Percentiles rank a stretch among this genome's conserved stretches.
phyloP scores from a whole-genome alignment of 1,140 invertebrate species.

The Cotesia vestalis region DNA sequence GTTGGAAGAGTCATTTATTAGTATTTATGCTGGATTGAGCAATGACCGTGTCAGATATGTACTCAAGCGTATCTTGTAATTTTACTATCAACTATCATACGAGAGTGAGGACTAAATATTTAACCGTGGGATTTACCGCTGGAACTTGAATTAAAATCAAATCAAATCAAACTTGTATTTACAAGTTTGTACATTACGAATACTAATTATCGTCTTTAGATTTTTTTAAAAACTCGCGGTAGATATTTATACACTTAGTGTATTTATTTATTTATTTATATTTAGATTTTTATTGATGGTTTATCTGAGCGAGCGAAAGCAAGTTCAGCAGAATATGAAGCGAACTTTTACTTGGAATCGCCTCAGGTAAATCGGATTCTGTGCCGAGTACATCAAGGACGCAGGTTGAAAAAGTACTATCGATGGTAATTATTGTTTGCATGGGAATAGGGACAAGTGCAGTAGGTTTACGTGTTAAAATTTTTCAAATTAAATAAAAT shows the following conservation, averaged over 20 bases:
- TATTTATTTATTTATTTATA: too few relatives aligned
- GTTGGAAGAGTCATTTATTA: conserved; percentile 44
- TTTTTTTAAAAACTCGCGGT: too few relatives aligned
- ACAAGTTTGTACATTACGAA: too few relatives aligned
- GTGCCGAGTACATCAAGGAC: neutral
- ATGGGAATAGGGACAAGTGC: neutral
- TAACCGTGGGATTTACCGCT: conserved; percentile 14
- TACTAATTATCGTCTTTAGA: too few relatives aligned
- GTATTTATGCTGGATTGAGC: conserved; percentile 8
- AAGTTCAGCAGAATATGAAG: conserved; percentile 14
- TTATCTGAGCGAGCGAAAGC: conserved; percentile 18
- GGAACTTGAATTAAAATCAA: neutral
- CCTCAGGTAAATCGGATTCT: conserved; percentile 1
- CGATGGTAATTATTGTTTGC: neutral
- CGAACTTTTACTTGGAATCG: conserved; percentile 24
- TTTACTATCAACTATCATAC: conserved; percentile 25
- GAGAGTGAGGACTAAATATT: too few relatives aligned
- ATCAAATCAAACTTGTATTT: too few relatives aligned
- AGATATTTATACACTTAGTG: too few relatives aligned
- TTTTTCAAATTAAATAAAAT: neutral
- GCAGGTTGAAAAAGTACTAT: neutral
- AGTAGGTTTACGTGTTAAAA: neutral
- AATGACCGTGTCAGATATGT: conserved; percentile 44
- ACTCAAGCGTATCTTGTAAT: conserved; percentile 45
- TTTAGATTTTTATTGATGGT: neutral